Evolutionary conservation across 2,797 vertebrate genomes (phyloP), one percentile per base, ranked within the genome.

Genomic region (Gymnoscopelus microlampas): DNA sequence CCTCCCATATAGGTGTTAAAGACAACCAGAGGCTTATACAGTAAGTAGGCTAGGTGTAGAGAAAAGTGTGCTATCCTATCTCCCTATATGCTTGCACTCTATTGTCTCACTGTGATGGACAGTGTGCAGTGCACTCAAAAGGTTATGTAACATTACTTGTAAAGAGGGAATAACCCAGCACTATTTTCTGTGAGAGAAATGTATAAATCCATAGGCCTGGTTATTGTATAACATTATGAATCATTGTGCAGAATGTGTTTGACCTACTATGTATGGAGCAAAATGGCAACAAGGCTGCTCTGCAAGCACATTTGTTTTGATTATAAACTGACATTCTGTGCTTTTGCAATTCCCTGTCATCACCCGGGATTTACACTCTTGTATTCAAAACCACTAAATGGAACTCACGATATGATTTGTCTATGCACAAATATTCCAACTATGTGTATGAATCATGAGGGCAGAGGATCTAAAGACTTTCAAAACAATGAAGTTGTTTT

Each of bases 301-400:
- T 57, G 49, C 62, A 56, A 10, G 68, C 4, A 1, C 11, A 32
- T 1, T 44, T 44, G 39, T 44, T 56, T 49, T n/a, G 1, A 32
- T 69, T 72, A 49, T 77, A 15, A 29, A 54, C 59, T 51, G 1
- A 48, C 1, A 2, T 63, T 44, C 15, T 0, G n/a, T 71, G 10
- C 1, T 48, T 49, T 67, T 86, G 83, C 73, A 87, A 51, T 85
- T 7, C 74, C 35, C 5, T 72, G 19, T 82, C 61, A 67, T 86
- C 88, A 89, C 83, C 7, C 2, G 8, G 39, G 56, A 76, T 83
- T 61, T 65, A 81, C 85, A 78, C 80, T 77, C 26, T 85, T 77
- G 79, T 74, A 60, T 80, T 71, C 76, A 24, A 2, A 47, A 61
- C 63, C 54, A 32, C 49, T 76, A 6, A 53, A 51, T 47, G 55